phyloP scores from a whole-genome alignment of 1,140 invertebrate genomes.

The Fopius arisanus region DNA sequence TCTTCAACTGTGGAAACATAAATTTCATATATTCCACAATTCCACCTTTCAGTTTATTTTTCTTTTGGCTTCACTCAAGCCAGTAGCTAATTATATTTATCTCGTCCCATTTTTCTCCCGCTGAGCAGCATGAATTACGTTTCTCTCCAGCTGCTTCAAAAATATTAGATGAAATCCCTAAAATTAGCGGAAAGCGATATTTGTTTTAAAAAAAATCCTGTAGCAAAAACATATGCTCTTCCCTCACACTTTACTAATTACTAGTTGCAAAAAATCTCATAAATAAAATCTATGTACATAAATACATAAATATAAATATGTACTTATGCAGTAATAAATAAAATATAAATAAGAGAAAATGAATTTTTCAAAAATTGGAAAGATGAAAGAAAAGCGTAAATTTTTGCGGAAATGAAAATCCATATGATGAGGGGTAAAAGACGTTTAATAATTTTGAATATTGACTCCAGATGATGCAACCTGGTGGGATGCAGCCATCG shows the following conservation, averaged over 20 bases:
- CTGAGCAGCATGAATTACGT: not conserved
- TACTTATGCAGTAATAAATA: no score
- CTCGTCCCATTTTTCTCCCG: not conserved
- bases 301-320: no score
- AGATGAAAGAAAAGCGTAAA: no score
- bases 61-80: not conserved
- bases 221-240: no score
- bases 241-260: no score
- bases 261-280: no score
- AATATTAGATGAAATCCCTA: not conserved
- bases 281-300: no score
- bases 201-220: no score
- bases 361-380: no score
- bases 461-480: conserved; percentile 61
- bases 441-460: conserved; percentile 35
- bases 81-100: not conserved
- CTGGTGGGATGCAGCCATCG: conserved; percentile 72
- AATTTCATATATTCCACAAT: not conserved
- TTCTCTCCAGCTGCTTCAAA: not conserved
- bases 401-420: no score
- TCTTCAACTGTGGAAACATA: not conserved
- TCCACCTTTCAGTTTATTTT: not conserved
- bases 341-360: no score
- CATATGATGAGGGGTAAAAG: no score
- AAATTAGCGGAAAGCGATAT: not conserved